These are phyloP conservation scores for Drosophila koepferae DNA, from an alignment of 2,888 invertebrate genomes.

Conservation along the genomic window DNA sequence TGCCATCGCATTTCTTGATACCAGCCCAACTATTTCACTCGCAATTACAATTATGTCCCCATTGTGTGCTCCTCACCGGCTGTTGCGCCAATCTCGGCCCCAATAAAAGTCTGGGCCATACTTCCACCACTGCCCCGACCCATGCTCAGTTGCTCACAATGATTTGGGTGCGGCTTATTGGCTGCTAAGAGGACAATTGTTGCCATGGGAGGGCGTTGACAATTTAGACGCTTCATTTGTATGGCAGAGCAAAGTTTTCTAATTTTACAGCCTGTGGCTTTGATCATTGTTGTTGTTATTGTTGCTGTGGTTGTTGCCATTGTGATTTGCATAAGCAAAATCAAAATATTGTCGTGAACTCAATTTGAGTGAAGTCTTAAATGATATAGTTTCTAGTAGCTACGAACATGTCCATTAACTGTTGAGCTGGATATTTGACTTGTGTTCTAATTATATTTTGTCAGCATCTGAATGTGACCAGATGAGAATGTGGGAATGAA, in stretches of 20 bases:
- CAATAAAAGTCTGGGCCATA: constrained; percentile 50
- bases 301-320: background rate
- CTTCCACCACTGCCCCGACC: constrained; percentile 7
- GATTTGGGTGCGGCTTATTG: constrained; percentile 54
- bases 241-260: constrained; percentile 48
- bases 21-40: constrained; percentile 45
- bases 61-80: constrained; percentile 44
- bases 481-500: too few relatives aligned
- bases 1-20: constrained; percentile 29
- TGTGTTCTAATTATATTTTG: background rate
- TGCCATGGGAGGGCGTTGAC: constrained; percentile 15
- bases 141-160: constrained; percentile 27
- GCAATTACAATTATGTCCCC: constrained; percentile 51
- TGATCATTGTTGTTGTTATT: constrained; percentile 13
- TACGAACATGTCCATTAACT: background rate
- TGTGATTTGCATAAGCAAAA: constrained; percentile 13
- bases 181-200: constrained; percentile 57
- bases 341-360: constrained; percentile 26
- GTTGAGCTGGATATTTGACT: background rate
- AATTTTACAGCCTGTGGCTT: constrained; percentile 43
- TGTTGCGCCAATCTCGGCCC: constrained; percentile 41
- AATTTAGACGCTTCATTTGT: constrained; percentile 63
- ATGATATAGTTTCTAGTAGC: background rate
- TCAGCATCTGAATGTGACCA: too few relatives aligned
- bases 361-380: constrained; percentile 27